Conservation (phyloP, 2,113 vertebrate genomes). For the Catharus fuscescens region DNA sequence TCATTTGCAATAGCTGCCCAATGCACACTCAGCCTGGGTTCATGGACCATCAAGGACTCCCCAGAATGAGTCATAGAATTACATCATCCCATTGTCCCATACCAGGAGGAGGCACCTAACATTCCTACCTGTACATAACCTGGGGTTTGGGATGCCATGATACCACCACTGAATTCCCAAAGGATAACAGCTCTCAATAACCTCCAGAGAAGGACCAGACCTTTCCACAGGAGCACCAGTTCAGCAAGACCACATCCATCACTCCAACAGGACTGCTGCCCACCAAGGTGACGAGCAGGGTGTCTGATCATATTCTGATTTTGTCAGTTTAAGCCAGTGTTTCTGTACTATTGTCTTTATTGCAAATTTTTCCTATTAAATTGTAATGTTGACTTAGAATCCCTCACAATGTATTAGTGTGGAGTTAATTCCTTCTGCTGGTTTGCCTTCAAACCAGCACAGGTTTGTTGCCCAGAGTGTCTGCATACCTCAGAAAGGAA, state of each 20-base stretch:
- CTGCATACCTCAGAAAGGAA: neutral
- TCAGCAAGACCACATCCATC: neutral
- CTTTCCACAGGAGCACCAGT: neutral
- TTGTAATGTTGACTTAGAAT: neutral
- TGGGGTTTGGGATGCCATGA: rapidly evolving
- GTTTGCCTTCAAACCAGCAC: neutral
- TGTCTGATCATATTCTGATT: neutral
- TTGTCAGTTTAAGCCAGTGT: neutral
- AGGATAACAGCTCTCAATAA: neutral
- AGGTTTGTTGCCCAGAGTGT: neutral
- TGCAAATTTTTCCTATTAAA: neutral
- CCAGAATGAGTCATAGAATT: neutral
- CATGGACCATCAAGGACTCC: neutral
- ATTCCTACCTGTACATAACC: neutral
- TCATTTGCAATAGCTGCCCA: neutral
- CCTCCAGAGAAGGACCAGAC: neutral
- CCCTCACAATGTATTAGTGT: rapidly evolving
- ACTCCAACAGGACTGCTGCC: neutral
- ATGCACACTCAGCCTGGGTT: neutral
- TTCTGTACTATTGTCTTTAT: neutral
- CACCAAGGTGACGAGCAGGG: neutral
- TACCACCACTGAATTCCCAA: neutral
- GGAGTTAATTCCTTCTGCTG: neutral
- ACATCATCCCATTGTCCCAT: neutral
- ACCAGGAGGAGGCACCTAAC: neutral